Conservation (phyloP, 2,888 invertebrate species). For the Coleophora deauratella region DNA sequence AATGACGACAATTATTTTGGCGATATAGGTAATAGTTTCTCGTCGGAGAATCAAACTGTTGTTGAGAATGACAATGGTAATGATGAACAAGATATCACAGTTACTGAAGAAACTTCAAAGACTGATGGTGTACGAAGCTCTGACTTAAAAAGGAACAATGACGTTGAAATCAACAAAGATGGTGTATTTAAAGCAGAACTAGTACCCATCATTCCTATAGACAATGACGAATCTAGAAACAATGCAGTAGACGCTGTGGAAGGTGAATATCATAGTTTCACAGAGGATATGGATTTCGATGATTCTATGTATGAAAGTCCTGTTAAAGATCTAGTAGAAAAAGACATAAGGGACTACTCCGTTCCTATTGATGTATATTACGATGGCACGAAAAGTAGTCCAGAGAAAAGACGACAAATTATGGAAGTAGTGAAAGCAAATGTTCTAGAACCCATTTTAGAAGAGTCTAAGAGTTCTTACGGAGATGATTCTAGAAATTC, state of each 20-base stretch:
- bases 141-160: slow-evolving; percentile 7
- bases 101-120: slow-evolving; percentile 27
- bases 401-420: slow-evolving; percentile 38
- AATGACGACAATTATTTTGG: slow-evolving; percentile 59
- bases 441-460: slow-evolving; percentile 56
- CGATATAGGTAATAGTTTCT: slow-evolving; percentile 45
- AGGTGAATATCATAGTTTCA: slow-evolving; percentile 66
- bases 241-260: slow-evolving; percentile 37
- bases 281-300: slow-evolving; percentile 49
- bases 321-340: slow-evolving; percentile 56
- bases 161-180: slow-evolving; percentile 11
- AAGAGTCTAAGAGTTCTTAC: slow-evolving; percentile 61
- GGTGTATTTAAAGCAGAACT: slow-evolving; percentile 21
- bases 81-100: slow-evolving; percentile 30
- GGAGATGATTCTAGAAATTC: slow-evolving; percentile 42
- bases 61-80: slow-evolving; percentile 24
- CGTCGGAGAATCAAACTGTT: slow-evolving; percentile 44
- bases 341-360: slow-evolving; percentile 66
- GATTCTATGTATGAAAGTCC: slow-evolving; percentile 56
- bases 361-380: slow-evolving; percentile 61
- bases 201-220: slow-evolving; percentile 15
- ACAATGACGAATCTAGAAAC: slow-evolving; percentile 19
- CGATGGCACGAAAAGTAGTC: slow-evolving; percentile 29
- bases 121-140: background rate
- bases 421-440: slow-evolving; percentile 24